Evolutionary conservation across 2,797 vertebrate genomes (phyloP).

Genomic region (Octomys mimax): DNA sequence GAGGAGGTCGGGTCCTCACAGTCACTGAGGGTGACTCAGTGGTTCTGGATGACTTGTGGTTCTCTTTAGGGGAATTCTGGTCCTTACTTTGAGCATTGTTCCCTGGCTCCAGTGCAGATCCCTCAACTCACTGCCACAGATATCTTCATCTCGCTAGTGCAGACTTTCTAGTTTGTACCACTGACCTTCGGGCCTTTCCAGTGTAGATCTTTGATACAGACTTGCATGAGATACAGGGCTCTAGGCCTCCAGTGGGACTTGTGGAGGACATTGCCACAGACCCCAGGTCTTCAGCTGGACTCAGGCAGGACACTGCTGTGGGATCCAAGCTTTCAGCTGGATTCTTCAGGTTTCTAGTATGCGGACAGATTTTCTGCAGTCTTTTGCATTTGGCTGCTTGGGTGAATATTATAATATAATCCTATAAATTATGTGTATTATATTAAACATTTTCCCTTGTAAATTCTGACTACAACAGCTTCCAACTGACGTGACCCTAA

Average conservation of each 20-base stretch:
- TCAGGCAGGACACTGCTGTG: background rate
- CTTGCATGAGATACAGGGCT: background rate
- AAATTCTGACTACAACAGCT: background rate
- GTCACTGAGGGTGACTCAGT: background rate
- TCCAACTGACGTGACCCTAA: slow-evolving; percentile 25
- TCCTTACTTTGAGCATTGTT: background rate
- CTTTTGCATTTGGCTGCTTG: background rate
- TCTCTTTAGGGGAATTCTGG: background rate
- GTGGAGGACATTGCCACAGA: background rate
- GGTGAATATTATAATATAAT: background rate
- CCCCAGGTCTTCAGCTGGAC: background rate
- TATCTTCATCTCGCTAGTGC: background rate
- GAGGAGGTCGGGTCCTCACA: background rate
- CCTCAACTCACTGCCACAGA: background rate
- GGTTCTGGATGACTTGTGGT: too few relatives aligned
- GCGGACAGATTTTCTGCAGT: background rate
- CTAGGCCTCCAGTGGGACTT: background rate
- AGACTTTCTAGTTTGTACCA: background rate
- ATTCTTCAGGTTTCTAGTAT: background rate
- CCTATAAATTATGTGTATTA: background rate
- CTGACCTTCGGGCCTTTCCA: background rate
- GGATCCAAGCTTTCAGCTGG: background rate
- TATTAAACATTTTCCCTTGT: background rate
- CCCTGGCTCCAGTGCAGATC: background rate
- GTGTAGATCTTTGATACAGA: background rate